Conservation (phyloP, 2,888 invertebrate genomes). For the Sesamia inferens region DNA sequence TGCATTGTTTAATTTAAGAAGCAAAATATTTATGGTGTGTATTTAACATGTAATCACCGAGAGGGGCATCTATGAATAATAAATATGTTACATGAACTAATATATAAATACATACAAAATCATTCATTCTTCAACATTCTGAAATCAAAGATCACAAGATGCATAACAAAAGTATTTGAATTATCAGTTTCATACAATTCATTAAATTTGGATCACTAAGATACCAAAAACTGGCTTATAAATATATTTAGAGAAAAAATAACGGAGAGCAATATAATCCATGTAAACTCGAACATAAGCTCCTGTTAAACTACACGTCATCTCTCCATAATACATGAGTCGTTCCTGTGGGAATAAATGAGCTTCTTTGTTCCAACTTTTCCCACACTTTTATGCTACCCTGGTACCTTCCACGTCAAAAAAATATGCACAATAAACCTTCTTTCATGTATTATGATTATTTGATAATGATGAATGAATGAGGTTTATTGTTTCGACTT, state of each 20-base stretch:
- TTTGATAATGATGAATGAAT: too few relatives aligned
- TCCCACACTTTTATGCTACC: too few relatives aligned
- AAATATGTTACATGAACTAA: slow-evolving; percentile 59
- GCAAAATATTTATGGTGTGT: slow-evolving; percentile 59
- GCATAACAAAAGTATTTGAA: slow-evolving; percentile 48
- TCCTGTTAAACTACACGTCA: too few relatives aligned
- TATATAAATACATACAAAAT: slow-evolving; percentile 69
- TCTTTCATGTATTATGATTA: too few relatives aligned
- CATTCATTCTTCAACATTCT: slow-evolving; percentile 60
- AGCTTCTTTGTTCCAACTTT: too few relatives aligned
- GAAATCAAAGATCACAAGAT: slow-evolving; percentile 40
- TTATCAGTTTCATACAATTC: slow-evolving; percentile 21
- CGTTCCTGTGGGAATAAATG: too few relatives aligned
- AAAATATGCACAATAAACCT: too few relatives aligned
- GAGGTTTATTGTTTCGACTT: too few relatives aligned
- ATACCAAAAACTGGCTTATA: slow-evolving; percentile 9
- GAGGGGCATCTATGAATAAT: slow-evolving; percentile 44
- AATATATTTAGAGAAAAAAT: slow-evolving; percentile 21
- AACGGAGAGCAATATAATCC: too few relatives aligned
- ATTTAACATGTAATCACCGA: slow-evolving; percentile 62
- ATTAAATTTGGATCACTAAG: slow-evolving; percentile 12
- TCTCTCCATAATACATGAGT: too few relatives aligned
- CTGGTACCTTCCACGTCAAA: too few relatives aligned
- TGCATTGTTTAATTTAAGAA: slow-evolving; percentile 61
- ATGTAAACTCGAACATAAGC: too few relatives aligned